Percentiles rank a stretch among this genome's conserved stretches.
phyloP scores from a whole-genome alignment of 1,140 invertebrate genomes.

The Temnothorax curvispinosus region DNA sequence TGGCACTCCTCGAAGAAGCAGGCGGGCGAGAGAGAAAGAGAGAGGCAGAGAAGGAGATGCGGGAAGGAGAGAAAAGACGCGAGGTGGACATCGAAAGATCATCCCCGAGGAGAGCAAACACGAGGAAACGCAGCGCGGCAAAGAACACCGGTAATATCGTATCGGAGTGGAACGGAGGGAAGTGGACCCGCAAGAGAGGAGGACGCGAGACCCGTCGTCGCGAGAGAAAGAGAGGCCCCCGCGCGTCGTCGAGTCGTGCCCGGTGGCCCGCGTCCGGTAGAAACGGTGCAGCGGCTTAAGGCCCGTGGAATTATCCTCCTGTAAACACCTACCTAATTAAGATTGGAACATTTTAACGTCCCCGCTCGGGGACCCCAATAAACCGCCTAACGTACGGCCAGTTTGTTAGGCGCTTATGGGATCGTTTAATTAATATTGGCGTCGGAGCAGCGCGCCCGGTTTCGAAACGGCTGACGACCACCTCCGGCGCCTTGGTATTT shows the following conservation, averaged over 20 bases:
- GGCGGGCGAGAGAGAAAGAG: conserved; percentile 8
- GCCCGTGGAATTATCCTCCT: conserved; percentile 81
- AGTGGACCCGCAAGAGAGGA: background rate
- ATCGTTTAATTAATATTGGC: conserved; percentile 86
- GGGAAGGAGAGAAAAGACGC: background rate
- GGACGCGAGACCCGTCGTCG: background rate
- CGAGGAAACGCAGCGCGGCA: conserved; percentile 1
- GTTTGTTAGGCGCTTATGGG: conserved; percentile 83
- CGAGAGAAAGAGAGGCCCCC: background rate
- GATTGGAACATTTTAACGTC: conserved; percentile 86
- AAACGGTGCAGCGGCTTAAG: conserved; percentile 70
- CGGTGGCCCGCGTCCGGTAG: conserved; percentile 68
- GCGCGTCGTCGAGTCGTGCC: conserved; percentile 53
- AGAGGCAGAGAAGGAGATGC: background rate
- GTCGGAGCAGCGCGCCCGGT: conserved; percentile 73
- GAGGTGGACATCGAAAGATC: conserved; percentile 43
- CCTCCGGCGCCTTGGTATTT: conserved; percentile 78
- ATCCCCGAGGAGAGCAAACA: conserved; percentile 50
- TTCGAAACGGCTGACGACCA: conserved; percentile 77
- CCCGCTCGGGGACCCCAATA: conserved; percentile 81
- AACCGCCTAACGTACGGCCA: conserved; percentile 82
- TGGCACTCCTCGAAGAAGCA: background rate
- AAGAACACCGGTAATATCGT: conserved; percentile 12
- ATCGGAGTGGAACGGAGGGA: background rate
- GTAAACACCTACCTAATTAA: conserved; percentile 86